These are phyloP conservation scores for Amblyjoppa fuscipennis DNA, from an alignment of 2,888 invertebrate species.

Conservation along the genomic window DNA sequence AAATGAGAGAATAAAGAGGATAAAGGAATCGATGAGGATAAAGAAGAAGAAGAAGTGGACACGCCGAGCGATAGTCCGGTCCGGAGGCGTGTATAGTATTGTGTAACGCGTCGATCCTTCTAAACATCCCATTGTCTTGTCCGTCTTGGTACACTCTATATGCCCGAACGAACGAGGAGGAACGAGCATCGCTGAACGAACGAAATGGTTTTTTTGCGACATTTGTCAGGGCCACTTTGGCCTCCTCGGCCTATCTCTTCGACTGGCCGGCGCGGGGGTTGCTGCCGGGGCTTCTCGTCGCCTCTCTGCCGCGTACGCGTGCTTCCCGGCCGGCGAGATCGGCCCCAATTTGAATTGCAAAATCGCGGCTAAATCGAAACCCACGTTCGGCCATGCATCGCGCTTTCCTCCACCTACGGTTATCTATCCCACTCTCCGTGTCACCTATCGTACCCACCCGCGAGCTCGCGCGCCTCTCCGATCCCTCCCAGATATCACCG, in stretches of 20 bases:
- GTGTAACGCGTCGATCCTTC: conserved; percentile 78
- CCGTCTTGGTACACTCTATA: conserved; percentile 79
- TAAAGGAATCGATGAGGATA: conserved; percentile 56
- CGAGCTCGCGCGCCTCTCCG: conserved; percentile 49
- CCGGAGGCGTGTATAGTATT: conserved; percentile 70
- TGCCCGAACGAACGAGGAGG: conserved; percentile 33
- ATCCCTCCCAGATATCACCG: conserved; percentile 61
- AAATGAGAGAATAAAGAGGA: conserved; percentile 63
- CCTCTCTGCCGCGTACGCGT: conserved; percentile 41
- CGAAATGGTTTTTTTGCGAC: conserved; percentile 74
- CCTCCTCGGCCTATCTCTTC: conserved; percentile 69
- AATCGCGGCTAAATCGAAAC: conserved; percentile 71
- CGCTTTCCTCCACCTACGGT: conserved; percentile 19
- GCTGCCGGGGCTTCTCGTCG: conserved; percentile 38
- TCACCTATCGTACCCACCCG: conserved; percentile 64
- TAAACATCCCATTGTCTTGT: conserved; percentile 85
- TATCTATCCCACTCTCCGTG: conserved; percentile 40
- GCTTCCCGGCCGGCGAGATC: conserved; percentile 25
- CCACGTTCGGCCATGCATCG: conserved; percentile 61
- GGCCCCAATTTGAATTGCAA: conserved; percentile 82
- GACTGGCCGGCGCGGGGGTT: conserved; percentile 34
- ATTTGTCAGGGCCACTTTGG: conserved; percentile 82
- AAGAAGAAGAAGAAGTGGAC: conserved; percentile 46
- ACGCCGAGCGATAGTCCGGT: conserved; percentile 23
- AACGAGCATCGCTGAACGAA: conserved; percentile 45